Evolutionary conservation across 2,888 invertebrate species (phyloP).

Genomic region (Parochlus steinenii): DNA sequence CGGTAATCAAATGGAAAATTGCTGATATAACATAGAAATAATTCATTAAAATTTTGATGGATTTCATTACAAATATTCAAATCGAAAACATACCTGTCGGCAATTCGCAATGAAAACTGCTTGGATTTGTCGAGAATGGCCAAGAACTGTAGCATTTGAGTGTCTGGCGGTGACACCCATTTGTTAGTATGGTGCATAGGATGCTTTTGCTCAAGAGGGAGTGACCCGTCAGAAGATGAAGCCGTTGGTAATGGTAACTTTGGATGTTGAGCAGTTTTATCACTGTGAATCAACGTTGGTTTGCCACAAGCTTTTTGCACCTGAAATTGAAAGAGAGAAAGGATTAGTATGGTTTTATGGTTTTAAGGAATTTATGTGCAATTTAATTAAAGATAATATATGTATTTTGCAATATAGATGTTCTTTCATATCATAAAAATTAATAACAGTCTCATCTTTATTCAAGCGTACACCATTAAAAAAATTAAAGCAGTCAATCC

Average conservation of each 20-base stretch:
- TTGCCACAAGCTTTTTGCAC: constrained; percentile 37
- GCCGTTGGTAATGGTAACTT: constrained; percentile 20
- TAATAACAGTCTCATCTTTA: too few relatives aligned
- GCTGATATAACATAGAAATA: too few relatives aligned
- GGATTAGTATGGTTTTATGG: neutral
- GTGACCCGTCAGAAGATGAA: constrained; percentile 23
- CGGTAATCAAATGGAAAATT: too few relatives aligned
- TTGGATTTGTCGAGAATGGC: constrained; percentile 51
- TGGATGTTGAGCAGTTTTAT: constrained; percentile 18
- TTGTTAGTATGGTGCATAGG: constrained; percentile 26
- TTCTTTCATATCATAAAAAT: too few relatives aligned
- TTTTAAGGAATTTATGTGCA: neutral
- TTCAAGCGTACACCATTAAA: too few relatives aligned
- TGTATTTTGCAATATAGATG: too few relatives aligned
- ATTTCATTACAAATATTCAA: too few relatives aligned
- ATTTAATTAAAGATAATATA: neutral
- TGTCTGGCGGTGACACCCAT: constrained; percentile 43
- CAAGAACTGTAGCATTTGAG: constrained; percentile 44
- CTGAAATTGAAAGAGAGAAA: constrained; percentile 24
- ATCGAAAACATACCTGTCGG: constrained; percentile 40
- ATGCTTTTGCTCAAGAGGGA: constrained; percentile 25
- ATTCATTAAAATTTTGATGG: too few relatives aligned
- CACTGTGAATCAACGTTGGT: constrained; percentile 22
- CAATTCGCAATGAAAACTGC: constrained; percentile 68
- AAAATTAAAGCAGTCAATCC: too few relatives aligned